These are phyloP conservation scores for Rhingia campestris DNA, from an alignment of 2,888 invertebrate genomes.

Conservation along the genomic window DNA sequence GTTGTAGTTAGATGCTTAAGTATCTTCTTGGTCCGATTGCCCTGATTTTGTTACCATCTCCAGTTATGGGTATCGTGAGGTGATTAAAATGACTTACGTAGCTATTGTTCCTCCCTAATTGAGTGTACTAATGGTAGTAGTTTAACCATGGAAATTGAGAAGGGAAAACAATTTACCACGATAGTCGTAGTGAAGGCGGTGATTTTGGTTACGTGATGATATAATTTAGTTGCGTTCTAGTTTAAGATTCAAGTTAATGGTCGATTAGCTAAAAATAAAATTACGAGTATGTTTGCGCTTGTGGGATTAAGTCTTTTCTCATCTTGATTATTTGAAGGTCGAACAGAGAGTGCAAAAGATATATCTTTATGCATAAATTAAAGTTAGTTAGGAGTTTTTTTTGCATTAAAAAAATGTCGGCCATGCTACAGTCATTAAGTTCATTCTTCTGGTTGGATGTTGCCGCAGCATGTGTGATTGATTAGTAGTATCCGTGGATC, in stretches of 20 bases:
- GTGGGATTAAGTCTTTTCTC: background rate
- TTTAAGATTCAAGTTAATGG: slow-evolving; percentile 32
- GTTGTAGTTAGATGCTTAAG: slow-evolving; percentile 27
- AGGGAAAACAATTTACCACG: slow-evolving; percentile 8
- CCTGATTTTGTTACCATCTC: slow-evolving; percentile 31
- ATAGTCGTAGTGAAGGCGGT: slow-evolving; percentile 12
- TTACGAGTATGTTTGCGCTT: background rate
- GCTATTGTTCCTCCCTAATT: slow-evolving; percentile 5
- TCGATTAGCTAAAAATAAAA: slow-evolving; percentile 13
- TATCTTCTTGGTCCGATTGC: slow-evolving; percentile 32
- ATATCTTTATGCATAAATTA: slow-evolving; percentile 17
- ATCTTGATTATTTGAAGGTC: slow-evolving; percentile 42
- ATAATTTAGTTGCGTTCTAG: background rate
- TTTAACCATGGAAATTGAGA: background rate
- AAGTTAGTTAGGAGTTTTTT: background rate
- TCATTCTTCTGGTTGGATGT: background rate
- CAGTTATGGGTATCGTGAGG: background rate
- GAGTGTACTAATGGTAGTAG: background rate
- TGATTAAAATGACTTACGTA: slow-evolving; percentile 51
- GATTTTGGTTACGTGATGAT: slow-evolving; percentile 29
- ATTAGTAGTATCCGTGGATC: no score
- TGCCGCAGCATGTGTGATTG: background rate
- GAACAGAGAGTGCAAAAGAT: slow-evolving; percentile 14
- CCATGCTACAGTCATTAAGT: background rate
- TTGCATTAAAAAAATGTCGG: background rate